These are phyloP conservation scores for Agrotis ipsilon DNA, from an alignment of 2,888 invertebrate genomes.

Conservation along the genomic window DNA sequence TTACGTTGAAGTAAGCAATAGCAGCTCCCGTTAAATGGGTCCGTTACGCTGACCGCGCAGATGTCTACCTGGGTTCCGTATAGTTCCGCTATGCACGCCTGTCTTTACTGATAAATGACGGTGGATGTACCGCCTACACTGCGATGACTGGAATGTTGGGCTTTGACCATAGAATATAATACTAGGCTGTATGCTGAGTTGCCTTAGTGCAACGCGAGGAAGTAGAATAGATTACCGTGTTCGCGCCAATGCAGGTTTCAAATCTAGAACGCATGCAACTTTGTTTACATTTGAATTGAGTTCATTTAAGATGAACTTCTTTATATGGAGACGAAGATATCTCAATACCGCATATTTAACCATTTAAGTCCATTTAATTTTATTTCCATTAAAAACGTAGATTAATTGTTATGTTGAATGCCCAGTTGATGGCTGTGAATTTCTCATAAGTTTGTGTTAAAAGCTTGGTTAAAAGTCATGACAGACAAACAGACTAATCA, in stretches of 20 bases:
- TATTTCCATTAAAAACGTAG: background rate
- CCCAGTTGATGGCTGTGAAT: constrained; percentile 9
- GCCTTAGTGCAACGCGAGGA: constrained; percentile 14
- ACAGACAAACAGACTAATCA: constrained; percentile 8
- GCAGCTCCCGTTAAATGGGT: constrained; percentile 70
- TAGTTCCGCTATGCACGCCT: constrained; percentile 62
- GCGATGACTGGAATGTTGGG: constrained; percentile 50
- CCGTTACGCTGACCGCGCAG: constrained; percentile 77
- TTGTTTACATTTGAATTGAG: constrained; percentile 14
- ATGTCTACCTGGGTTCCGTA: constrained; percentile 58
- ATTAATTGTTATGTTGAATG: constrained; percentile 3
- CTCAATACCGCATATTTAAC: no score
- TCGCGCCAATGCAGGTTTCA: background rate
- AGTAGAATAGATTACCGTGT: constrained; percentile 25
- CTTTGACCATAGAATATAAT: constrained; percentile 31
- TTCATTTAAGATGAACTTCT: background rate
- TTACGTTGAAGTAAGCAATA: constrained; percentile 53
- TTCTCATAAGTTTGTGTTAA: constrained; percentile 3
- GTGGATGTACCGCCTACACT: constrained; percentile 57
- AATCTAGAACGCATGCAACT: constrained; percentile 13
- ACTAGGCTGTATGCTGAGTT: constrained; percentile 29
- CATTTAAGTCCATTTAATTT: no score
- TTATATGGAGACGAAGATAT: no score
- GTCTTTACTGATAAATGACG: constrained; percentile 55
- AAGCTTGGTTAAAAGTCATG: background rate